Evolutionary conservation across 35 echinoderm and acorn worm genomes (phyloP), one percentile per base, ranked within the genome.

Genomic region (Holothuria glaberrima): DNA sequence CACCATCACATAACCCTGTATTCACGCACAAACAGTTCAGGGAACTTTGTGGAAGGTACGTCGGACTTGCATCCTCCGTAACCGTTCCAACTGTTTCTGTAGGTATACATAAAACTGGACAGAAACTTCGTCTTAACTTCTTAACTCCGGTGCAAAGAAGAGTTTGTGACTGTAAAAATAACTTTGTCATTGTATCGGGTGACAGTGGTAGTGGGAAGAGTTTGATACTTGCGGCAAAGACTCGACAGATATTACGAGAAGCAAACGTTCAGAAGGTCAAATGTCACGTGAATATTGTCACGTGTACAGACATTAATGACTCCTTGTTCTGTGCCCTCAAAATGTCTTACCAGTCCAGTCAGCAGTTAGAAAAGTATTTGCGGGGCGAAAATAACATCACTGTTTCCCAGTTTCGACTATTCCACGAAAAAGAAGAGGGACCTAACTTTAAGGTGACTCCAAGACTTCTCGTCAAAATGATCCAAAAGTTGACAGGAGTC

Each of bases 241-340:
- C 85, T 17, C 36, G 41, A 22, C 85, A 87, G 62, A 21, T 87
- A 21, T 17, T 68, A 3, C 3, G 50, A 46, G 25, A 87, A 12
- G 38, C 20, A 36, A 33, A 38, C 3, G 62, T 5, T 21, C 33
- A 24, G 10, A 31, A 25, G 12, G 3, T 30, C 22, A 67, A 46
- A 30, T 87, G 85, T 70, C 66, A 44, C 18, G 63, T 87, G 13
- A 46, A 45, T n/a, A 87, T 87, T 32, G 44, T 87, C 18, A 87
- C 60, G 26, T 87, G 85, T 70, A 87, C 85, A 50, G 85, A 87
- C 31, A 87, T 87, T 50, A 87, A 87, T 50, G 66, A 87, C 21
- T 87, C 85, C 0, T 59, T 87, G 36, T 59, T 69, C 14, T 87
- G 85, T 28, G 61, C 60, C 3, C 65, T 87, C 4, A 87, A 87